These are phyloP conservation scores for Timema cristinae DNA, from an alignment of 2,888 invertebrate genomes.

Conservation along the genomic window DNA sequence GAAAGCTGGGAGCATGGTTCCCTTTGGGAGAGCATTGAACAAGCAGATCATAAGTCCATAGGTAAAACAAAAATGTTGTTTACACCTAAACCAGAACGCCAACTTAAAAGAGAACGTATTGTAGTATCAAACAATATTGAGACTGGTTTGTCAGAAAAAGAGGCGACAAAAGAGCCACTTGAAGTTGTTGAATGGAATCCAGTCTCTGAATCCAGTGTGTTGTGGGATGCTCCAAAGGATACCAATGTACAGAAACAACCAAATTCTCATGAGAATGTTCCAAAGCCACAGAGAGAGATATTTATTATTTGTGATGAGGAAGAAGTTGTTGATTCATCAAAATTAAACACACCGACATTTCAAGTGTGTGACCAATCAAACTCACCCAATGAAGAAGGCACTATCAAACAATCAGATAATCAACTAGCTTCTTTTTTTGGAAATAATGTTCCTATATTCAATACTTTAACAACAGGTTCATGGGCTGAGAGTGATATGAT, in stretches of 20 bases:
- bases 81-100: constrained; percentile 13
- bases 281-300: constrained; percentile 21
- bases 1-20: neutral
- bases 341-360: too few species aligned
- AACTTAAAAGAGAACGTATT: constrained; percentile 4
- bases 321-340: too few species aligned
- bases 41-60: too few species aligned
- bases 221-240: constrained; percentile 13
- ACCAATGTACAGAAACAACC: neutral
- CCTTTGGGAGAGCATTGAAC: neutral
- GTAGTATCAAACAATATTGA: too few species aligned
- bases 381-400: too few species aligned
- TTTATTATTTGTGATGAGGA: constrained; percentile 8
- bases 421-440: too few species aligned
- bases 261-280: neutral
- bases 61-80: too few species aligned
- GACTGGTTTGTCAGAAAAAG: neutral
- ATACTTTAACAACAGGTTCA: too few species aligned
- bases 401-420: too few species aligned
- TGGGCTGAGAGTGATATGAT: too few species aligned
- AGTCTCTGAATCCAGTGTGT: constrained; percentile 17
- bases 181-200: constrained; percentile 11
- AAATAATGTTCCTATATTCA: too few species aligned
- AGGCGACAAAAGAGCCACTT: neutral
- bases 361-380: too few species aligned